Percentiles rank a stretch among this genome's conserved stretches.
phyloP scores from a whole-genome alignment of 2,888 invertebrate species.

The Xylota sylvarum region DNA sequence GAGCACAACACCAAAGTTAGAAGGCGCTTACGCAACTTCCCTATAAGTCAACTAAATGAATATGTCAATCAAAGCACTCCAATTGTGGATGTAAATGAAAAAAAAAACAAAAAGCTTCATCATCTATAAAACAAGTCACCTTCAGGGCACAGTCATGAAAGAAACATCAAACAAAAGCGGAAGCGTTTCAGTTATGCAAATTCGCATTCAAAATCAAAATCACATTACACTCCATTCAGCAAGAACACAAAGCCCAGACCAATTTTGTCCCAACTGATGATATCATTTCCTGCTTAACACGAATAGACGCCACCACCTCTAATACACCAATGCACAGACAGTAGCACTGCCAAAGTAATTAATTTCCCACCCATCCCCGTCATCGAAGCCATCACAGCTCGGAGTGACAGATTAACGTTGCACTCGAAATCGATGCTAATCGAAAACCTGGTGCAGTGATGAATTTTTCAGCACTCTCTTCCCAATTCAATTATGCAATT shows the following conservation, averaged over 20 bases:
- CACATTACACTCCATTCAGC: conserved; percentile 48
- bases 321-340: conserved; percentile 17
- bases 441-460: conserved; percentile 55
- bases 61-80: background rate
- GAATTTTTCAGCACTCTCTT: conserved; percentile 67
- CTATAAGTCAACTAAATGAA: background rate
- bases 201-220: conserved; percentile 42
- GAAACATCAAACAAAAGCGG: conserved; percentile 49
- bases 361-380: conserved; percentile 62
- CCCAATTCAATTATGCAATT: conserved; percentile 73
- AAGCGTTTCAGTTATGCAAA: conserved; percentile 63
- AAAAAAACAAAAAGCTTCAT: conserved; percentile 3
- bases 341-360: conserved; percentile 57
- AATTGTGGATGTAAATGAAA: background rate
- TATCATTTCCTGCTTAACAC: conserved; percentile 73
- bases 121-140: conserved; percentile 9
- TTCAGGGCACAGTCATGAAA: conserved; percentile 5
- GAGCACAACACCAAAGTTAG: background rate
- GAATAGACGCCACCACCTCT: conserved; percentile 59
- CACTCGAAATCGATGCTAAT: conserved; percentile 69
- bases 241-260: conserved; percentile 54
- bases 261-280: conserved; percentile 71
- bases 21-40: background rate
- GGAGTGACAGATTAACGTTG: conserved; percentile 60
- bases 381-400: conserved; percentile 10